Conservation (phyloP, 2,113 vertebrate genomes). For the Oenanthe oenanthe region DNA sequence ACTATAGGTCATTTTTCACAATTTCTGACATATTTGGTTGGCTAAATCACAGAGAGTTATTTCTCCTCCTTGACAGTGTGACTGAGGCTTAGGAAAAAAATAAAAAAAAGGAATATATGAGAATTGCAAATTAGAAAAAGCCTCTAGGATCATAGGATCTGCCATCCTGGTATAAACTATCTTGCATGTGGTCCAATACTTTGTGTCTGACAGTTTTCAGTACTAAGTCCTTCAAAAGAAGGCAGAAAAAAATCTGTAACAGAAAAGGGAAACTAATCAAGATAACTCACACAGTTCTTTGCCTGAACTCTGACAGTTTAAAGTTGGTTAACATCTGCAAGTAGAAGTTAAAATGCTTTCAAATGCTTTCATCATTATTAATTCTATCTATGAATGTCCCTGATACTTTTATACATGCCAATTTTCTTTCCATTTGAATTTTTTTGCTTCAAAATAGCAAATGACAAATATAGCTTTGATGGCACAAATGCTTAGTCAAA, state of each 20-base stretch:
- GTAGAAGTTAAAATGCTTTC: background rate
- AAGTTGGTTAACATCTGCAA: background rate
- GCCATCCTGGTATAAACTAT: background rate
- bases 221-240: background rate
- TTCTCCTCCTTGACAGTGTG: slow-evolving; percentile 23
- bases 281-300: background rate
- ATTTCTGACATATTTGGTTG: background rate
- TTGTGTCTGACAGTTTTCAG: background rate
- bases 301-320: background rate
- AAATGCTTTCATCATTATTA: background rate
- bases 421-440: background rate
- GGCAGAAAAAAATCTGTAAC: background rate
- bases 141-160: background rate
- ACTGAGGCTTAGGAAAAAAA: background rate
- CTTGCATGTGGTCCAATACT: background rate
- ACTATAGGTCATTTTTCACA: background rate
- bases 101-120: background rate
- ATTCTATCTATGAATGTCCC: background rate
- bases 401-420: background rate
- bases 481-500: background rate
- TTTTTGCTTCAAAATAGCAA: background rate
- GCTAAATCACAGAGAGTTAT: slow-evolving; percentile 40
- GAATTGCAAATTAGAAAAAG: slow-evolving; percentile 38
- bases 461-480: background rate
- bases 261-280: background rate